phyloP scores from a whole-genome alignment of 2,888 invertebrate genomes.

The Drosophila aldrichi region DNA sequence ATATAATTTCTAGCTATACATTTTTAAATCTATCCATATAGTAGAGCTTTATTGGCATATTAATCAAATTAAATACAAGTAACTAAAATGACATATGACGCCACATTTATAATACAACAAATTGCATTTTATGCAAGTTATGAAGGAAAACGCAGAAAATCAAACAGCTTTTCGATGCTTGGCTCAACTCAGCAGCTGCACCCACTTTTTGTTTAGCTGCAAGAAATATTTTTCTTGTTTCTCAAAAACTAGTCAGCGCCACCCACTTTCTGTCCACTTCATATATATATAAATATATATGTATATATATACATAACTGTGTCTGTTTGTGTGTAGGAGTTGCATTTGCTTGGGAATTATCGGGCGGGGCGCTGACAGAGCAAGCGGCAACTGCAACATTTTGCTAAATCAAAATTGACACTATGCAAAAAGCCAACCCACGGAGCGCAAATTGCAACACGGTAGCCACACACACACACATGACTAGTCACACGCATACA shows the following conservation, averaged over 20 bases:
- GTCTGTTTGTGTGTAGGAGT: constrained; percentile 36
- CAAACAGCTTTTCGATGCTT: constrained; percentile 15
- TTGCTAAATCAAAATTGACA: constrained; percentile 79
- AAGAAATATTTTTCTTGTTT: constrained; percentile 64
- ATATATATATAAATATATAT: constrained; percentile 4
- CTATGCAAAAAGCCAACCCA: constrained; percentile 77
- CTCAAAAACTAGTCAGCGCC: constrained; percentile 70
- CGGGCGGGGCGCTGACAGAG: constrained; percentile 67
- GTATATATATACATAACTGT: constrained; percentile 6
- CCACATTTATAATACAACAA: constrained; percentile 30
- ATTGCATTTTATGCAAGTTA: constrained; percentile 51
- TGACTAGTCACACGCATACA: constrained; percentile 13
- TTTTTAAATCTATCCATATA: too few relatives aligned
- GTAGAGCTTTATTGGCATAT: neutral
- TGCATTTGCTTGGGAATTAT: constrained; percentile 52
- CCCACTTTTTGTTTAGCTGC: constrained; percentile 55
- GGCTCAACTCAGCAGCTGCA: constrained; percentile 57
- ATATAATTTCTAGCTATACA: too few relatives aligned
- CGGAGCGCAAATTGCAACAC: constrained; percentile 68
- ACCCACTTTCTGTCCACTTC: constrained; percentile 68
- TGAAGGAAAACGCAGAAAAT: constrained; percentile 28
- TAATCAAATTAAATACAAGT: constrained; percentile 11
- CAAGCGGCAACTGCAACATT: constrained; percentile 59
- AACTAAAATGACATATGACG: constrained; percentile 13
- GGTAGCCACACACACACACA: constrained; percentile 55